Evolutionary conservation across 2,888 invertebrate genomes (phyloP).

Genomic region (Oegoconia quadripuncta): DNA sequence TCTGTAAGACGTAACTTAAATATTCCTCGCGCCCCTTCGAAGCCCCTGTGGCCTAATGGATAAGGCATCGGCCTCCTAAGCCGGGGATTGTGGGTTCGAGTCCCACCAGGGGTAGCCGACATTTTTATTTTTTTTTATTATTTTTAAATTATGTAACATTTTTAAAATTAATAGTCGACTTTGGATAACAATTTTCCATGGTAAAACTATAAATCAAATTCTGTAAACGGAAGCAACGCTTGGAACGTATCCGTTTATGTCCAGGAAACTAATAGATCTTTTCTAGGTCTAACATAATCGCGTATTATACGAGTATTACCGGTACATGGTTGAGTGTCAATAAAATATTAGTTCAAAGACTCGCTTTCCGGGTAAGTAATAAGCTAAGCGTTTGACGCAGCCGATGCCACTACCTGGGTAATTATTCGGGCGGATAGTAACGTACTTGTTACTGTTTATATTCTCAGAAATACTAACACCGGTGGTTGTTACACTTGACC

Average conservation of each 20-base stretch:
- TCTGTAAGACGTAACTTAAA: not conserved
- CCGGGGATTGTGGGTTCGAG: constrained; percentile 88
- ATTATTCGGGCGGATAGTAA: too few species aligned
- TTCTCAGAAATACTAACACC: too few species aligned
- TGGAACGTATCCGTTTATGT: too few species aligned
- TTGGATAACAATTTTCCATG: not conserved
- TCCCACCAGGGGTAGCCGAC: constrained; percentile 84
- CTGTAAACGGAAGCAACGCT: too few species aligned
- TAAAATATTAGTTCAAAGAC: constrained; percentile 1
- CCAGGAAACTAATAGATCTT: too few species aligned
- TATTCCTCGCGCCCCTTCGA: not conserved
- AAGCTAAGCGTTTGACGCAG: too few species aligned
- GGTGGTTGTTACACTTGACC: too few species aligned
- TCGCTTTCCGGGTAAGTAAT: too few species aligned
- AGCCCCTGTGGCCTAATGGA: constrained; percentile 34
- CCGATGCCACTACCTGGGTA: too few species aligned
- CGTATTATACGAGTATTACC: too few species aligned
- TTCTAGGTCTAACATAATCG: too few species aligned
- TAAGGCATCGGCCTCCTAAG: constrained; percentile 87
- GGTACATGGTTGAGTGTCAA: not conserved
- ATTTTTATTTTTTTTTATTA: constrained; percentile 1
- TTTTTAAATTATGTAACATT: not conserved
- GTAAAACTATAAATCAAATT: not conserved
- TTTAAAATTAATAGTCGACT: not conserved
- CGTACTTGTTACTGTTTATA: too few species aligned